These are phyloP conservation scores for Trochalopteron elliotii DNA, from an alignment of 2,113 vertebrate species.

Conservation along the genomic window DNA sequence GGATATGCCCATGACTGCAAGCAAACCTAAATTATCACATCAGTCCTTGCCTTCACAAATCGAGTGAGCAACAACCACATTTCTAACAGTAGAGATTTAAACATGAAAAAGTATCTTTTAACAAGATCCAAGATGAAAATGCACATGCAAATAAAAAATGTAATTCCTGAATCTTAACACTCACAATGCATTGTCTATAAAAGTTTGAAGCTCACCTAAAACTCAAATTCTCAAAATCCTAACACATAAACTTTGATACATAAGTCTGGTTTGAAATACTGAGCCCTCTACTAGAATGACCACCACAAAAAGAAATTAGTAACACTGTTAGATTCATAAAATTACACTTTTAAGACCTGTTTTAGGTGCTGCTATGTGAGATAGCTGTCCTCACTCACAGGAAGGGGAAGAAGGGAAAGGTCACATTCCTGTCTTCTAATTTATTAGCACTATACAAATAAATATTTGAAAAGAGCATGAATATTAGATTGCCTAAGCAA, in stretches of 20 bases:
- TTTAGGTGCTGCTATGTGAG: background rate
- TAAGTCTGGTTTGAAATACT: background rate
- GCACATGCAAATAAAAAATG: background rate
- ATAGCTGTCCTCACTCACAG: background rate
- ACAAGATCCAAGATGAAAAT: background rate
- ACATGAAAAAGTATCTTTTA: background rate
- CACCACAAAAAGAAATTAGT: background rate
- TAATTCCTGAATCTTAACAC: background rate
- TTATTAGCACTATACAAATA: slow-evolving; percentile 60
- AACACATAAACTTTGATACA: accelerated
- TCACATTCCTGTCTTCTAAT: slow-evolving; percentile 42
- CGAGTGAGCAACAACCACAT: background rate
- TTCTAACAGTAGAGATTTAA: background rate
- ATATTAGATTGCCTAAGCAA: slow-evolving; percentile 44
- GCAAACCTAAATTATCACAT: background rate
- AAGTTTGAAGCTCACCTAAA: background rate
- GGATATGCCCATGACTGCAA: background rate
- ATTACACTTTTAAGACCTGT: background rate
- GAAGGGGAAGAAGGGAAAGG: slow-evolving; percentile 14
- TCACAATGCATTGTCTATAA: background rate
- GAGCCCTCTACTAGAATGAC: background rate
- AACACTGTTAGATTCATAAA: background rate
- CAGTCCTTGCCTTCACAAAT: background rate
- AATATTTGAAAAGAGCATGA: slow-evolving; percentile 64
- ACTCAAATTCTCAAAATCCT: background rate